Evolutionary conservation across 2,113 vertebrate genomes (phyloP).

Genomic region (Caretta caretta): DNA sequence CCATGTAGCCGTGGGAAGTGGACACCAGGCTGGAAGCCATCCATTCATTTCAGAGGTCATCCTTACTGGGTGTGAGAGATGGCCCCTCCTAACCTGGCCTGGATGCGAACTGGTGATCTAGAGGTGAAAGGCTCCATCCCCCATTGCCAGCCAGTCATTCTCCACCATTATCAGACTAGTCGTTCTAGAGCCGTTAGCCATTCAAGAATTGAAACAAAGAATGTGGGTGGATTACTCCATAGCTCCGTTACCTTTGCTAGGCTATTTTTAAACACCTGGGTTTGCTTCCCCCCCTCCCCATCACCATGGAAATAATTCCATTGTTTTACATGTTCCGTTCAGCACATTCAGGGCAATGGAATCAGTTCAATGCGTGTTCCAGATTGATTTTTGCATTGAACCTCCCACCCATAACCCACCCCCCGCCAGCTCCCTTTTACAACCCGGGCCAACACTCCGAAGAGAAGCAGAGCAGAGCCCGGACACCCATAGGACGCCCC

Average conservation of each 20-base stretch:
- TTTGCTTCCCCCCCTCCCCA: neutral
- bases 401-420: neutral
- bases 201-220: neutral
- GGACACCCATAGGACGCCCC: accelerated
- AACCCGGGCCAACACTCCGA: neutral
- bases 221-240: neutral
- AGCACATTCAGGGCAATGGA: neutral
- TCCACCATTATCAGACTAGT: neutral
- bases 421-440: neutral
- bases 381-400: neutral
- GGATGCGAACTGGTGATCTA: neutral
- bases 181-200: neutral
- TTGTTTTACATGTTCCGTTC: neutral
- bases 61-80: neutral
- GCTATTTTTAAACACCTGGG: neutral
- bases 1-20: neutral
- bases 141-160: neutral
- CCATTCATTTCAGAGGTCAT: neutral
- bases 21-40: neutral
- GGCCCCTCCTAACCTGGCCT: neutral
- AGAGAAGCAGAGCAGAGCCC: neutral
- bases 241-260: neutral
- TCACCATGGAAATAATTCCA: neutral
- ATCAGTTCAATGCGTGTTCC: neutral
- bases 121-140: neutral